A percentile compares a stretch with the other conserved stretches of the same genome.
Evolutionary conservation across 2,888 invertebrate genomes (phyloP).

Genomic region (Muscina levida): DNA sequence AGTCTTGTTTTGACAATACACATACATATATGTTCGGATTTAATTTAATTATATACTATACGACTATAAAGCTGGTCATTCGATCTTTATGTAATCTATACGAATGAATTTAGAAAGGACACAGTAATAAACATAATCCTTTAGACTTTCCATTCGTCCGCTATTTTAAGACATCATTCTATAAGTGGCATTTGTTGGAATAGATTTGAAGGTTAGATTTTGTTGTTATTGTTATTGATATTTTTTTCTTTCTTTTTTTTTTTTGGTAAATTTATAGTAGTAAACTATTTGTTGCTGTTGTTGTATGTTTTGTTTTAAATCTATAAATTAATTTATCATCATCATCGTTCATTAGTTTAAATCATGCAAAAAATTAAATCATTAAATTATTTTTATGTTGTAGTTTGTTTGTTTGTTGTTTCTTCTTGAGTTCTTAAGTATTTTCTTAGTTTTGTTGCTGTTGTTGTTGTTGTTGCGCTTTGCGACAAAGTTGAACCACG

Average conservation of each 20-base stretch:
- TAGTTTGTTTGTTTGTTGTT: background rate
- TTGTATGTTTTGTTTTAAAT: slow-evolving; percentile 25
- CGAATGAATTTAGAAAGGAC: no score
- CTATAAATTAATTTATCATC: slow-evolving; percentile 20
- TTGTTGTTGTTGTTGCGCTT: slow-evolving; percentile 46
- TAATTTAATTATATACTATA: no score
- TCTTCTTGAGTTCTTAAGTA: slow-evolving; percentile 22
- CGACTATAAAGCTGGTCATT: no score
- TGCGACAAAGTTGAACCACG: slow-evolving; percentile 22
- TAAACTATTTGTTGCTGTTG: slow-evolving; percentile 29
- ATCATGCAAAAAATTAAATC: slow-evolving; percentile 51
- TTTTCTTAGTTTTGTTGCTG: slow-evolving; percentile 16
- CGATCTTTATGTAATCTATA: no score
- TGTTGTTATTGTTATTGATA: slow-evolving; percentile 6
- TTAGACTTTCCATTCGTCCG: no score
- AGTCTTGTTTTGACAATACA: no score
- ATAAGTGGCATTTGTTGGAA: slow-evolving; percentile 62
- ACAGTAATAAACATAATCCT: no score
- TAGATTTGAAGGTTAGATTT: slow-evolving; percentile 32
- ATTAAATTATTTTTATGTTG: background rate
- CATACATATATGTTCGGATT: no score
- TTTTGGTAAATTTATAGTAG: slow-evolving; percentile 28
- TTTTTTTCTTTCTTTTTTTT: slow-evolving; percentile 12
- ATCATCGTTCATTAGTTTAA: background rate
- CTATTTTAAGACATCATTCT: background rate